A percentile compares a stretch with the other conserved stretches of the same genome.
phyloP scores from a whole-genome alignment of 2,797 vertebrate species.

The Carcharodon carcharias region DNA sequence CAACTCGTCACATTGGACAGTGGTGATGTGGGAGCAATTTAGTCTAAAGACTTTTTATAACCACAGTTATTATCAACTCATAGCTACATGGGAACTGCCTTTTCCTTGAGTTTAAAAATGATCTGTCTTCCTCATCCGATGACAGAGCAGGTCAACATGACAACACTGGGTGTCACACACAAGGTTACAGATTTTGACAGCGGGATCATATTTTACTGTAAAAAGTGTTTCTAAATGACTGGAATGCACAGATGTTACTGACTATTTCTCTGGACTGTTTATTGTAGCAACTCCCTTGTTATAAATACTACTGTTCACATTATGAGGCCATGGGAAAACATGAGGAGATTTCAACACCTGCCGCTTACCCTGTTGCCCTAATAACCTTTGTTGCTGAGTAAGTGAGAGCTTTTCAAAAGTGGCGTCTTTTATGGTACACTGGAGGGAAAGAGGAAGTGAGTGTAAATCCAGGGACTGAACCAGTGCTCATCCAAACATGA shows the following conservation, averaged over 20 bases:
- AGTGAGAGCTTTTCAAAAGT: background rate
- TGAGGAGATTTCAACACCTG: conserved; percentile 40
- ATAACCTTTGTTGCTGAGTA: conserved; percentile 2
- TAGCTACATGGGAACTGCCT: background rate
- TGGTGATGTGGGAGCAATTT: background rate
- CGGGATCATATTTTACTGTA: conserved; percentile 53
- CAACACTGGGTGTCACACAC: conserved; percentile 50
- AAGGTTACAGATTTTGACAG: conserved; percentile 47
- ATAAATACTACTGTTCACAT: conserved; percentile 52
- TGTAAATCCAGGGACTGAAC: background rate
- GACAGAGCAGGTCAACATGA: conserved; percentile 57
- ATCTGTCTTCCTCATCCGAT: conserved; percentile 53
- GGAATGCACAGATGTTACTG: conserved; percentile 57
- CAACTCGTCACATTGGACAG: background rate
- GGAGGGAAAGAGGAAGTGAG: background rate
- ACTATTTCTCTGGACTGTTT: conserved; percentile 53
- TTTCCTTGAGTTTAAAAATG: conserved; percentile 55
- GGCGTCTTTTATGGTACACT: background rate
- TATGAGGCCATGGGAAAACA: conserved; percentile 48
- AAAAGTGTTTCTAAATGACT: conserved; percentile 49
- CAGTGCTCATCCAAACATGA: background rate
- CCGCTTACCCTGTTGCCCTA: background rate
- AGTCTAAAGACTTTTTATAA: background rate
- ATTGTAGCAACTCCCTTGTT: conserved; percentile 54
- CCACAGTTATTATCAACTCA: background rate